Percentiles rank a stretch among this genome's conserved stretches.
These are phyloP conservation scores for Magallana angulata DNA, from an alignment of 1,140 invertebrate genomes.

Conservation along the genomic window DNA sequence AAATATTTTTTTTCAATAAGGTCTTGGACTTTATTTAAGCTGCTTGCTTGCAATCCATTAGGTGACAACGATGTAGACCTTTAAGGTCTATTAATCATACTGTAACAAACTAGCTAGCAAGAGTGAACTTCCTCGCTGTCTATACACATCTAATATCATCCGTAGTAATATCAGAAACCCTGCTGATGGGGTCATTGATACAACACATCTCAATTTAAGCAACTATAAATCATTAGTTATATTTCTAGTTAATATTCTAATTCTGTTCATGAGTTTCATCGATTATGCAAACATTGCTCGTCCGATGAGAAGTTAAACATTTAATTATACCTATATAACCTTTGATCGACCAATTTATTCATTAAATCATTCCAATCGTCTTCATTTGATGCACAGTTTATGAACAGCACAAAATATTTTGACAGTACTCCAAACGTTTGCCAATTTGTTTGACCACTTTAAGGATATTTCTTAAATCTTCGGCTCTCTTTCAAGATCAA, in stretches of 20 bases:
- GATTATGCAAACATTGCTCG: conserved; percentile 11
- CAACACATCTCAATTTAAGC: background rate
- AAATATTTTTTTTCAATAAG: no score
- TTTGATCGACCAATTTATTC: background rate
- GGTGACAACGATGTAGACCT: conserved; percentile 20
- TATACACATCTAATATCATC: background rate
- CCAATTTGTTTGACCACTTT: no score
- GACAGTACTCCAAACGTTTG: no score
- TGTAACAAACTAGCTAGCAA: background rate
- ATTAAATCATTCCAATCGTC: background rate
- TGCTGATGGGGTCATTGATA: conserved; percentile 3
- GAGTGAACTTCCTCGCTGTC: background rate
- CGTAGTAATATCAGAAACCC: background rate
- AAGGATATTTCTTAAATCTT: no score
- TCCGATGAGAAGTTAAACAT: conserved; percentile 3
- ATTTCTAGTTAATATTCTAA: conserved; percentile 23
- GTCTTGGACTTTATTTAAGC: no score
- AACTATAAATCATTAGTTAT: conserved; percentile 25
- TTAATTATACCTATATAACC: conserved; percentile 33
- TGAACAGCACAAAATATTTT: no score
- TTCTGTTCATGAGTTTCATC: background rate
- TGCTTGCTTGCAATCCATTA: conserved; percentile 12
- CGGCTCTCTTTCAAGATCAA: no score
- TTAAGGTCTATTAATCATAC: conserved; percentile 21
- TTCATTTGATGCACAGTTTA: no score